Evolutionary conservation across 1,140 invertebrate genomes (phyloP).

Genomic region (Penaeus vannamei): DNA sequence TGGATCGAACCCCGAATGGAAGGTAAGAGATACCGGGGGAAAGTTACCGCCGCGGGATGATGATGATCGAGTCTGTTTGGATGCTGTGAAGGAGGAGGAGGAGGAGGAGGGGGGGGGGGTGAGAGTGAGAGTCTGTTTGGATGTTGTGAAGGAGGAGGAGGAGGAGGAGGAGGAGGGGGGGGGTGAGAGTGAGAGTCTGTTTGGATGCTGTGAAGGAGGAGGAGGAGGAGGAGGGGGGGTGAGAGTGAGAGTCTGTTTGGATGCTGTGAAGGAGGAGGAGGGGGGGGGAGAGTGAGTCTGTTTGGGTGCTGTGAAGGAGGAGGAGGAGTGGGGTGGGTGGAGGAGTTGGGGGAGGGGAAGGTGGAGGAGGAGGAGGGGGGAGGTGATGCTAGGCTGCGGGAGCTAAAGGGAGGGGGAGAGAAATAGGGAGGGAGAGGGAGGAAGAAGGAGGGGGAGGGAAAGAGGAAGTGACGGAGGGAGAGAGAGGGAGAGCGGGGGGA

Average conservation of each 20-base stretch:
- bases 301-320: background rate
- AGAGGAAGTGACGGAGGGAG: background rate
- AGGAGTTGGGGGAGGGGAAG: background rate
- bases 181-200: no score
- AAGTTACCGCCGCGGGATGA: no score
- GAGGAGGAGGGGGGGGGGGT: no score
- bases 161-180: no score
- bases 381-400: no score
- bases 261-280: background rate
- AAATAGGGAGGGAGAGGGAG: background rate
- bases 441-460: background rate
- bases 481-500: slow-evolving; percentile 20
- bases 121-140: no score
- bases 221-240: background rate
- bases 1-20: no score
- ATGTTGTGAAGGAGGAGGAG: no score
- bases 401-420: background rate
- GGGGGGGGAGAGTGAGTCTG: background rate
- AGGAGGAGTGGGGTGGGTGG: slow-evolving; percentile 10
- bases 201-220: no score
- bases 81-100: no score
- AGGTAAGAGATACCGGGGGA: no score
- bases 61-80: no score
- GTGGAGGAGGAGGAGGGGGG: background rate
- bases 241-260: background rate